These are phyloP conservation scores for Papilio elwesi DNA, from an alignment of 2,888 invertebrate species.

Conservation along the genomic window DNA sequence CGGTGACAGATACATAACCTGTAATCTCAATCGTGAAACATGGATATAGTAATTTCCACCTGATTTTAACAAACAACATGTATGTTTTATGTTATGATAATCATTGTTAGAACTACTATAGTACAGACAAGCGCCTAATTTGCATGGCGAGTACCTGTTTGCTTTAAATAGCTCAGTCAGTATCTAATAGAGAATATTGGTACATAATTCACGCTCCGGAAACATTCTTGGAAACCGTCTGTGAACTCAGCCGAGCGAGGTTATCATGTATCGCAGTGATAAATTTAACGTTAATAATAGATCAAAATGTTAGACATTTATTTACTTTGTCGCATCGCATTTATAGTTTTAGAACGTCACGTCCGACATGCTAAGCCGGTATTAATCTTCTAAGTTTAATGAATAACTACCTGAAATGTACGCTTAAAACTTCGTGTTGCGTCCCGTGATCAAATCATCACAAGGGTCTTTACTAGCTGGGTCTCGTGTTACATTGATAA, in stretches of 20 bases:
- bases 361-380: no score
- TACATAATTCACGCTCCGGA: not conserved
- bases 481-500: no score
- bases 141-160: conserved; percentile 7
- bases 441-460: no score
- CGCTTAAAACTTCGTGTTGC: no score
- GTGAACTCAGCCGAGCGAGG: conserved; percentile 22
- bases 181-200: not conserved
- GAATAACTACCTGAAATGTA: no score
- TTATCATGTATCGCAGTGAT: conserved; percentile 30
- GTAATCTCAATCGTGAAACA: no score
- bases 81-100: not conserved
- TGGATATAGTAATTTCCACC: no score
- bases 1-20: no score
- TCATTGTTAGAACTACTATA: not conserved
- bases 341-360: no score
- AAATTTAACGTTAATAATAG: not conserved
- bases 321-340: not conserved
- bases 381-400: no score
- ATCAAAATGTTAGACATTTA: not conserved
- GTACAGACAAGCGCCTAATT: not conserved
- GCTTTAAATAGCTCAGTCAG: not conserved
- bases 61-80: not conserved
- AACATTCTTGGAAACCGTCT: conserved; percentile 27
- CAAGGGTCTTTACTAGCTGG: no score